Evolutionary conservation across 2,113 vertebrate species (phyloP).

Genomic region (Fulica atra): DNA sequence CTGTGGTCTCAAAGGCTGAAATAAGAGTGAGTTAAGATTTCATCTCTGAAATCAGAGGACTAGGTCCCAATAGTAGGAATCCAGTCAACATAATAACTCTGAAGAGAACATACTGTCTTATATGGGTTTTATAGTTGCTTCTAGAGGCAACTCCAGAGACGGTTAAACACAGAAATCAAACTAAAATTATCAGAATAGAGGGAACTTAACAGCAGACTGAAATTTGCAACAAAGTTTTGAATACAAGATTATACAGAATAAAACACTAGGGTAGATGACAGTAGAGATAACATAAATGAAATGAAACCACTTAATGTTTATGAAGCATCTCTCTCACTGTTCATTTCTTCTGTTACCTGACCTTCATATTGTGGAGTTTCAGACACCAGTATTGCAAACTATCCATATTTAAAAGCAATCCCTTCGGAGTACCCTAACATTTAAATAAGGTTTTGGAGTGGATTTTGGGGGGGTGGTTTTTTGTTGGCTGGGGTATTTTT

Average conservation of each 20-base stretch:
- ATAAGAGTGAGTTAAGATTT: neutral
- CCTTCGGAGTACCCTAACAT: neutral
- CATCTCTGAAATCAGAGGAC: neutral
- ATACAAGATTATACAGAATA: neutral
- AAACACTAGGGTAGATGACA: neutral
- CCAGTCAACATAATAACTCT: neutral
- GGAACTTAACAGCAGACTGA: neutral
- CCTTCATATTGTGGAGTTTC: neutral
- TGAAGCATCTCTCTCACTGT: neutral
- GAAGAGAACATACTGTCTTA: neutral
- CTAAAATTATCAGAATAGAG: neutral
- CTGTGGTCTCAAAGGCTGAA: neutral
- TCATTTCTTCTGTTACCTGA: neutral
- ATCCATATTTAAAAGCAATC: neutral
- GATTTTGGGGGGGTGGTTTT: no score
- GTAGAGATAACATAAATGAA: neutral
- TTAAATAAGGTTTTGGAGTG: neutral
- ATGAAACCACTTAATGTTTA: constrained; percentile 5
- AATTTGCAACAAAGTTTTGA: neutral
- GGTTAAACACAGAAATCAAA: constrained; percentile 9
- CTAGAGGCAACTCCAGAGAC: neutral
- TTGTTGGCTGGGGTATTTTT: neutral
- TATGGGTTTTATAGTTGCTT: neutral
- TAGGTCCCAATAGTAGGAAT: neutral
- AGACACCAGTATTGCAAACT: neutral